These are phyloP conservation scores for Sussaba pulchella DNA, from an alignment of 2,888 invertebrate genomes.

Conservation along the genomic window DNA sequence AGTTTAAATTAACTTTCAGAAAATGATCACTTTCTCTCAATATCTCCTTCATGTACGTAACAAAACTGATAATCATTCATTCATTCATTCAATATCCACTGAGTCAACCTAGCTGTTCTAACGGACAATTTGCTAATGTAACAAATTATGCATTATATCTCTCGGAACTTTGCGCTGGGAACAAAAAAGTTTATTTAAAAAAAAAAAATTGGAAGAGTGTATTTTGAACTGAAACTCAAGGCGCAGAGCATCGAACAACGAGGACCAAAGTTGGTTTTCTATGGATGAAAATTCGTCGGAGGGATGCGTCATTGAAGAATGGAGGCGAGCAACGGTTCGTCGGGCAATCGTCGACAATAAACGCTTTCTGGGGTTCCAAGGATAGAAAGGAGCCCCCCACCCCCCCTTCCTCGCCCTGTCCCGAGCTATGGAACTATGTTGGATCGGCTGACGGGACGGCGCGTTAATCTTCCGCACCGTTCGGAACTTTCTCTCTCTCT, in stretches of 20 bases:
- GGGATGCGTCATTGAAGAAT: constrained; percentile 40
- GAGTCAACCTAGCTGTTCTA: too few species aligned
- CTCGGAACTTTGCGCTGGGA: too few species aligned
- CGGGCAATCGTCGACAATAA: constrained; percentile 34
- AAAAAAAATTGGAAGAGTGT: too few species aligned
- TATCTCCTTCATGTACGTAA: too few species aligned
- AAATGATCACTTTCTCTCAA: too few species aligned
- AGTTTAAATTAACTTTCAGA: too few species aligned
- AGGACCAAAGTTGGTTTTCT: neutral
- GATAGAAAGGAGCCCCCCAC: neutral
- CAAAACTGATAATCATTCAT: too few species aligned
- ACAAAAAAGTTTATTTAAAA: too few species aligned
- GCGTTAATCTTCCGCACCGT: constrained; percentile 63
- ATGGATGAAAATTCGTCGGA: constrained; percentile 35
- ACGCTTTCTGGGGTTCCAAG: constrained; percentile 4
- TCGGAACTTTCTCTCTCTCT: constrained; percentile 36
- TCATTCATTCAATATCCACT: too few species aligned
- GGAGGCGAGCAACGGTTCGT: constrained; percentile 21
- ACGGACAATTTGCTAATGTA: too few species aligned
- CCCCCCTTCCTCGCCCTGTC: too few species aligned
- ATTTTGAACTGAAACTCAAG: neutral
- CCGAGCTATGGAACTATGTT: constrained; percentile 11
- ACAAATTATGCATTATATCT: too few species aligned
- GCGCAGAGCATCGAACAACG: neutral
- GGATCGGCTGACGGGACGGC: constrained; percentile 33